Evolutionary conservation across 2,888 invertebrate genomes (phyloP), one percentile per base, ranked within the genome.

Genomic region (Bimastos eiseni): DNA sequence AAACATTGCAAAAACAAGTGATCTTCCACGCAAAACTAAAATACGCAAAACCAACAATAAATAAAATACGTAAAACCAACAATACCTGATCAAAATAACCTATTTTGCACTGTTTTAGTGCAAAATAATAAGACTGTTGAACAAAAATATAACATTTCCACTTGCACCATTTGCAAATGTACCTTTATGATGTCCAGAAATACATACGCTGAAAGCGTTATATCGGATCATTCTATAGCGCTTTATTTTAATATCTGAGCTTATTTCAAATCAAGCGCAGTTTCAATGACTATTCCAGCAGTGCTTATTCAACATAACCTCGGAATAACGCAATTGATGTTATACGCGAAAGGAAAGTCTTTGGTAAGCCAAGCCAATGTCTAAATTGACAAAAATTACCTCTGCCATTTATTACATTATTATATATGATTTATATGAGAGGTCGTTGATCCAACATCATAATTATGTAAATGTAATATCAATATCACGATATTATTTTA

Each of bases 81-180:
- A 17, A 70, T 70, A 70, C 70, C 70, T 70, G 70, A n/a, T 70
- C 2, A n/a, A 70, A 49, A 70, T 15, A 70, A 70, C 70, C 70
- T 70, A n/a, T n/a, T n/a, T n/a, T n/a, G n/a, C n/a, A n/a, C 30
- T 17, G 3, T 8, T 70, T 70, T n/a, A 70, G 70, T 13, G 70
- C 70, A 17, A 70, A 70, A 70, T 70, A 11, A n/a, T 70, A n/a
- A 70, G n/a, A n/a, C n/a, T 70, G n/a, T 70, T n/a, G n/a, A 70
- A n/a, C n/a, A n/a, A 70, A 49, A 70, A 70, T 55, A 55, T n/a
- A n/a, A 70, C 70, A 70, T 70, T n/a, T n/a, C 70, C 30, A 13
- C n/a, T 49, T 49, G 30, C 70, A 70, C 70, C 70, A 70, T 70
- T 70, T 70, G 70, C 70, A 70, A 70, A 70, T 70, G n/a, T n/a